A percentile compares a stretch with the other conserved stretches of the same genome.
These are phyloP conservation scores for Sminthopsis crassicaudata DNA, from an alignment of 2,113 vertebrate genomes.

Conservation along the genomic window DNA sequence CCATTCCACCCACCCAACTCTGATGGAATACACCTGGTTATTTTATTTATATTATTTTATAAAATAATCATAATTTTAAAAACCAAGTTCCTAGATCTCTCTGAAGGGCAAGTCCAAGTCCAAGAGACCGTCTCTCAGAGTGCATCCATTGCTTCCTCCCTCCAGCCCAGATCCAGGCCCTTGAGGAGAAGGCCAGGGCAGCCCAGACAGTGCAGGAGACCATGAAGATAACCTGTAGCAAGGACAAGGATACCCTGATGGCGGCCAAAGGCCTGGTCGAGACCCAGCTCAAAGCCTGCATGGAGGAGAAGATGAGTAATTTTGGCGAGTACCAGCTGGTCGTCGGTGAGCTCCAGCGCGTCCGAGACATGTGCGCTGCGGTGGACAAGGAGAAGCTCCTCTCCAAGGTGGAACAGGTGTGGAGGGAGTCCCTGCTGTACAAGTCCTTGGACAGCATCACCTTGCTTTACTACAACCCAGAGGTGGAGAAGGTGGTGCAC, in stretches of 20 bases:
- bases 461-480: background rate
- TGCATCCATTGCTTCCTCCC: rapidly evolving
- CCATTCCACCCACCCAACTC: background rate
- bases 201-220: conserved; percentile 52
- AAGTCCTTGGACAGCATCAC: background rate
- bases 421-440: conserved; percentile 52
- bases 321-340: conserved; percentile 32
- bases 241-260: background rate
- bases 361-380: conserved; percentile 22
- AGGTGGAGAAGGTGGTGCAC: rapidly evolving
- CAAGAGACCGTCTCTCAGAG: background rate
- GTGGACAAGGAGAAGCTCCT: conserved; percentile 59
- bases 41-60: too few relatives aligned
- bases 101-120: background rate
- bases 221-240: conserved; percentile 22
- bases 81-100: background rate
- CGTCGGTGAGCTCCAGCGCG: background rate
- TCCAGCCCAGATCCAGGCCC: background rate
- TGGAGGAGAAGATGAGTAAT: background rate
- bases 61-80: background rate
- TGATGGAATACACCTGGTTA: background rate
- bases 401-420: background rate
- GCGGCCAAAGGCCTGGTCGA: rapidly evolving
- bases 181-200: conserved; percentile 29
- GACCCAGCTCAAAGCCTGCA: background rate